phyloP scores from a whole-genome alignment of 2,113 vertebrate genomes.

The Zeus faber region DNA sequence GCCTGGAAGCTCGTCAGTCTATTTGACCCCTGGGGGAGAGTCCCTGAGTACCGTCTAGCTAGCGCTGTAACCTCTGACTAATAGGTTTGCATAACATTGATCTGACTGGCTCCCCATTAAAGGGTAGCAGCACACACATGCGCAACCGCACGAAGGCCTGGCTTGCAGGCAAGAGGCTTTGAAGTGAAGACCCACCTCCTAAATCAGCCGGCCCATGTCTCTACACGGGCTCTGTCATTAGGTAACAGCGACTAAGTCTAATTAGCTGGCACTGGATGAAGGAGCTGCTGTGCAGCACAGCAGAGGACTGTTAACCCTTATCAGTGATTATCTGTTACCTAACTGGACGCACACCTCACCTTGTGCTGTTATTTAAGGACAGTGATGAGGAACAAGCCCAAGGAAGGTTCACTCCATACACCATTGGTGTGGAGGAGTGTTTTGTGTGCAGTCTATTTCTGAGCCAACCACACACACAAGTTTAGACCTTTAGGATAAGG shows the following conservation, averaged over 20 bases:
- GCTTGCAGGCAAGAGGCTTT: slow-evolving; percentile 47
- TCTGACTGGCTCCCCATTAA: slow-evolving; percentile 41
- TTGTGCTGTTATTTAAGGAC: too few species aligned
- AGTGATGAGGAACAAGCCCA: too few species aligned
- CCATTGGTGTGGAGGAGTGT: too few species aligned
- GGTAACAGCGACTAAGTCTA: slow-evolving; percentile 59
- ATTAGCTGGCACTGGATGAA: slow-evolving; percentile 36
- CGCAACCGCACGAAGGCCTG: slow-evolving; percentile 1
- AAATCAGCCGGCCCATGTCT: slow-evolving; percentile 55
- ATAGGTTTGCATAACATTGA: slow-evolving; percentile 67
- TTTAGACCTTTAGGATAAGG: too few species aligned
- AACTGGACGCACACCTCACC: too few species aligned
- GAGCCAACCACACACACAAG: too few species aligned
- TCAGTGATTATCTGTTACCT: slow-evolving; percentile 71
- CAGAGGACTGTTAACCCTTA: slow-evolving; percentile 38
- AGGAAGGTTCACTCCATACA: too few species aligned
- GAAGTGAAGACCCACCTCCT: slow-evolving; percentile 34
- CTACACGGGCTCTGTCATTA: slow-evolving; percentile 61
- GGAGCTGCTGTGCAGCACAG: slow-evolving; percentile 29
- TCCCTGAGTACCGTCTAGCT: slow-evolving; percentile 34
- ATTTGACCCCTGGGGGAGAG: slow-evolving; percentile 46
- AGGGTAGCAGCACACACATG: slow-evolving; percentile 14
- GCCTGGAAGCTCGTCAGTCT: too few species aligned
- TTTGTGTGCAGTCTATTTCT: too few species aligned
- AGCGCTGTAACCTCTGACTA: slow-evolving; percentile 50